Evolutionary conservation across 2,888 invertebrate species (phyloP), one percentile per base, ranked within the genome.

Genomic region (Adelphocoris suturalis): DNA sequence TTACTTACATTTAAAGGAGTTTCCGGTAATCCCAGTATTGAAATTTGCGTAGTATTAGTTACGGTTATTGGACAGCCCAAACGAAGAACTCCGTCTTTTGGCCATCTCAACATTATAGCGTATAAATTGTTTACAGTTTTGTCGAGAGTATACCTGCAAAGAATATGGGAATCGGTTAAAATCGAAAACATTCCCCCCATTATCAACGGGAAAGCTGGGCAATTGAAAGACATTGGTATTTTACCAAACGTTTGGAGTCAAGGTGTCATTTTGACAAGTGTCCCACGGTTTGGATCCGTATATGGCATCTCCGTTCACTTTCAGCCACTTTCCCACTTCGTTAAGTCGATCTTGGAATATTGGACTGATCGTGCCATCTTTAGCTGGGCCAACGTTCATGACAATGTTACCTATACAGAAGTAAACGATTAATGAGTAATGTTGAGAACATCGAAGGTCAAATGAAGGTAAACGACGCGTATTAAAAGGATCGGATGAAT

Each of bases 301-400:
- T 92, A 98, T 97, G 0, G 97, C 97, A 93, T 97, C 97, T 0
- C 98, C 98, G 92, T 98, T 98, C n/a, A 95, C 93, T 1, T 93
- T 92, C 16, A 99, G 94, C 98, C 98, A 98, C 16, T 92, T 88
- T 1, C 98, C 98, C 92, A 98, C 94, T 91, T 96, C 95, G 14
- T 95, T 93, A 0, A 98, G 94, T 78, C 98, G 95, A 93, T 98
- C 98, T 94, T 98, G 96, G 93, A 96, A 98, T 92, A 98, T 96
- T 0, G 97, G 97, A 4, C 95, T 93, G 91, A 99, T 98, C 9
- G 96, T 96, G 5, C 98, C 98, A 92, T 97, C 97, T 92, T 96
- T 97, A 0, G 98, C 97, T 19, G 98, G 98, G 0, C 98, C 98
- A 9, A 98, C 95, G 93, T 98, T 98, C 92, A 97, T 95, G 19